These are phyloP conservation scores for Fragum fragum DNA, from an alignment of 2,888 invertebrate species.

Conservation along the genomic window DNA sequence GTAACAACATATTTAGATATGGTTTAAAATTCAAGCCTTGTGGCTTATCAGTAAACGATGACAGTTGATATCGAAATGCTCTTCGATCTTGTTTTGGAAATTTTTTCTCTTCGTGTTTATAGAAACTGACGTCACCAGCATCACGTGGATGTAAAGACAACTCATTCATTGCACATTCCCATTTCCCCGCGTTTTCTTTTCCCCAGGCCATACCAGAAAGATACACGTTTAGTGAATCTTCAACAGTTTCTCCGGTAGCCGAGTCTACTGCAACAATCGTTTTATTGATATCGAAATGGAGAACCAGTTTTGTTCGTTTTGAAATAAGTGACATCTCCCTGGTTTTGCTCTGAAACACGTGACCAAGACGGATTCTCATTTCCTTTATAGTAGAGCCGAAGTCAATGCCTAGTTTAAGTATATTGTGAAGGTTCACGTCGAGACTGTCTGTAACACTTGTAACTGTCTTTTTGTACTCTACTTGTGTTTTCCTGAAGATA, in stretches of 20 bases:
- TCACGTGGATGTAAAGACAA: conserved; percentile 36
- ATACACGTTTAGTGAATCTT: conserved; percentile 59
- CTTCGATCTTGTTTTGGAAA: conserved; percentile 43
- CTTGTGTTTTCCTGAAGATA: no score
- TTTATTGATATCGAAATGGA: conserved; percentile 68
- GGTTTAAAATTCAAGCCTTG: conserved; percentile 63
- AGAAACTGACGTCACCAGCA: conserved; percentile 53
- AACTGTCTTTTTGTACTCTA: no score
- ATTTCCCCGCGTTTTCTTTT: conserved; percentile 54
- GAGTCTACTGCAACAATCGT: conserved; percentile 66
- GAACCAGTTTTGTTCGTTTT: conserved; percentile 51
- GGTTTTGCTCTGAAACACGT: conserved; percentile 41
- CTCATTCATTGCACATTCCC: conserved; percentile 41
- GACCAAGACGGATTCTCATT: conserved; percentile 57
- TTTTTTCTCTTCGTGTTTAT: conserved; percentile 61
- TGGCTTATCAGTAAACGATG: conserved; percentile 62
- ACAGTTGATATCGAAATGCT: conserved; percentile 47
- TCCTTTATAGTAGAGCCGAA: conserved; percentile 28
- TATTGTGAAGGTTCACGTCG: no score
- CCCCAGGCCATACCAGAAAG: conserved; percentile 64
- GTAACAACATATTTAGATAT: conserved; percentile 49
- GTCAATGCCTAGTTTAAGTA: no score
- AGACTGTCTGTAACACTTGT: no score
- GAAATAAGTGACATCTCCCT: conserved; percentile 35
- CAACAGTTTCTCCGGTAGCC: conserved; percentile 61